Evolutionary conservation across 2,113 vertebrate species (phyloP), one percentile per base, ranked within the genome.

Genomic region (Ahaetulla prasina): DNA sequence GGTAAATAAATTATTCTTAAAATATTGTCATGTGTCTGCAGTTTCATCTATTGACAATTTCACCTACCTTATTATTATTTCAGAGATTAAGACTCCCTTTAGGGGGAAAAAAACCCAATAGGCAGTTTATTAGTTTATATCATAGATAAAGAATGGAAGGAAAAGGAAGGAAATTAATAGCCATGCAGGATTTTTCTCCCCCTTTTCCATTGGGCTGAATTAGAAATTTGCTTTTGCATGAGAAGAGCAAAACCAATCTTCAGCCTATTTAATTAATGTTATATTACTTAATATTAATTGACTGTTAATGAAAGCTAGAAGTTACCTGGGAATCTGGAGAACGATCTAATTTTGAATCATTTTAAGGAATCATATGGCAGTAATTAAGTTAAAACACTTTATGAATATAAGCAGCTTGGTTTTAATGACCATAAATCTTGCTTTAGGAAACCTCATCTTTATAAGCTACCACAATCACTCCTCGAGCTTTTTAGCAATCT

Each of bases 251-350:
- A 95, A 97, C 97, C 94, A 93, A 94, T 97, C 97, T 97, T 95
- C 95, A 95, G 94, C 95, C 95, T 94, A 94, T 96, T 95, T 97
- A 97, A 98, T 98, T 97, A 97, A 97, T 98, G 97, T 93, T 94
- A 95, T 97, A 97, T 97, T 94, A 97, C 95, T 96, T 96, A 95
- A 96, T 97, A 96, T 95, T 97, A 96, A 97, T 97, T 97, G 95
- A 95, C 96, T 97, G 95, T 96, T 97, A 97, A 97, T 97, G 97
- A 98, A 97, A 97, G 94, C 54, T 95, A 93, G 97, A 97, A 97
- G 97, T 97, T 98, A 96, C 95, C 96, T 96, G 95, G 94, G 95
- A 97, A 96, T 96, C 93, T 68, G 94, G 93, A 95, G 94, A 92
- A 94, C 91, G 90, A 87, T 95, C 68, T 92, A 25, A 80, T 94